Conservation (phyloP, 2,888 invertebrate species). For the Drosophila algonquin region DNA sequence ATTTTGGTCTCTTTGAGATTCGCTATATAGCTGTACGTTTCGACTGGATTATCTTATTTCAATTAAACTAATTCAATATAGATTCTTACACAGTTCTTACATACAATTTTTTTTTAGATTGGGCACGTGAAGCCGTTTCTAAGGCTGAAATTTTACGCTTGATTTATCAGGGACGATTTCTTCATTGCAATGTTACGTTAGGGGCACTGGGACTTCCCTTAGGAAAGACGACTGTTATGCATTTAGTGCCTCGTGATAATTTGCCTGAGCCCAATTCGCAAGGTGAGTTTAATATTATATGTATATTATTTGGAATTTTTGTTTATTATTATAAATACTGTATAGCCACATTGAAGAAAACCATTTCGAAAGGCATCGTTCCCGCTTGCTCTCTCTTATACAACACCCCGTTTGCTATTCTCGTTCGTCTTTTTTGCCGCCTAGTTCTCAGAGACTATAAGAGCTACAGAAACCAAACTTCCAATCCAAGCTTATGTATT, state of each 20-base stretch:
- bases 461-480: no score
- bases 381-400: no score
- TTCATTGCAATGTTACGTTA: conserved; percentile 99
- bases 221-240: conserved; percentile 99
- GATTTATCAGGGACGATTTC: conserved; percentile 99
- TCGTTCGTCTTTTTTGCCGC: no score
- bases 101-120: conserved; percentile 87
- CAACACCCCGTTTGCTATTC: no score
- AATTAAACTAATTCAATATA: not conserved
- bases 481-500: no score
- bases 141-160: conserved; percentile 98
- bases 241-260: conserved; percentile 99
- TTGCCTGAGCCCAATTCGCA: conserved; percentile 99
- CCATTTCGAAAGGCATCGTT: no score
- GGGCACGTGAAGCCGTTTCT: conserved; percentile 97
- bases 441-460: no score
- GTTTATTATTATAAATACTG: not conserved
- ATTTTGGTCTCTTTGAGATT: no score
- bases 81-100: not conserved
- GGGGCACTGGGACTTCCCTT: conserved; percentile 98
- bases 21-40: no score
- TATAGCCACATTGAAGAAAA: no score
- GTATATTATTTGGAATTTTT: not conserved
- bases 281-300: conserved; percentile 85
- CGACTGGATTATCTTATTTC: no score